phyloP scores from a whole-genome alignment of 2,888 invertebrate genomes.

The Merodon equestris region DNA sequence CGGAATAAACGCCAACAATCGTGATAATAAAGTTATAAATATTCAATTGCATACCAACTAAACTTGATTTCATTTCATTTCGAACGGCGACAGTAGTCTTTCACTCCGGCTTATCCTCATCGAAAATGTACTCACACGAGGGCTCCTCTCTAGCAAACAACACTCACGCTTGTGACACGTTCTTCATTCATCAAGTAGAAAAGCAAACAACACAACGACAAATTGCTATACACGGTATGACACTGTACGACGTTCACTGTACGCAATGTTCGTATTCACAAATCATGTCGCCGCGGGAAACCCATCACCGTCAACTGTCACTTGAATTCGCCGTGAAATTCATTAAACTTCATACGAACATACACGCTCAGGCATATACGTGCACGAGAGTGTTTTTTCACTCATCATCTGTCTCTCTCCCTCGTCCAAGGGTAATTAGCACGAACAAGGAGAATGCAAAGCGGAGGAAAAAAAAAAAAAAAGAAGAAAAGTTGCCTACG shows the following conservation, averaged over 20 bases:
- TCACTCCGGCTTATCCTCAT: too few species aligned
- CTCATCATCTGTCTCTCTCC: neutral
- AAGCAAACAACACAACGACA: conserved; percentile 2
- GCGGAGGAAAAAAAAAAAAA: neutral
- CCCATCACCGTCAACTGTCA: conserved; percentile 5
- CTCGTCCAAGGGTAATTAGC: conserved; percentile 1
- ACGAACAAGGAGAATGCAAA: neutral
- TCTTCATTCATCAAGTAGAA: conserved; percentile 12
- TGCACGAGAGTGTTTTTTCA: neutral
- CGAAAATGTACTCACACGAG: neutral
- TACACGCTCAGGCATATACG: neutral
- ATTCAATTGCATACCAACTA: too few species aligned
- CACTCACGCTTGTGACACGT: conserved; percentile 40
- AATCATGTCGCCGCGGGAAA: too few species aligned
- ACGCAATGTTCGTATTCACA: neutral
- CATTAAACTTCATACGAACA: neutral
- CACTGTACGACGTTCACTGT: neutral
- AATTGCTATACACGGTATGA: too few species aligned
- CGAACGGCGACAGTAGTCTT: too few species aligned
- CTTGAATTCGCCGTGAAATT: conserved; percentile 47
- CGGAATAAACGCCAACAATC: too few species aligned
- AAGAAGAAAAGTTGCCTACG: too few species aligned
- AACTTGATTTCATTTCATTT: too few species aligned
- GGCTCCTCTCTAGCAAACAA: conserved; percentile 3
- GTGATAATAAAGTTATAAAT: too few species aligned